Percentiles rank a stretch among this genome's conserved stretches.
phyloP scores from a whole-genome alignment of 2,797 vertebrate species.

The Microcaecilia unicolor region DNA sequence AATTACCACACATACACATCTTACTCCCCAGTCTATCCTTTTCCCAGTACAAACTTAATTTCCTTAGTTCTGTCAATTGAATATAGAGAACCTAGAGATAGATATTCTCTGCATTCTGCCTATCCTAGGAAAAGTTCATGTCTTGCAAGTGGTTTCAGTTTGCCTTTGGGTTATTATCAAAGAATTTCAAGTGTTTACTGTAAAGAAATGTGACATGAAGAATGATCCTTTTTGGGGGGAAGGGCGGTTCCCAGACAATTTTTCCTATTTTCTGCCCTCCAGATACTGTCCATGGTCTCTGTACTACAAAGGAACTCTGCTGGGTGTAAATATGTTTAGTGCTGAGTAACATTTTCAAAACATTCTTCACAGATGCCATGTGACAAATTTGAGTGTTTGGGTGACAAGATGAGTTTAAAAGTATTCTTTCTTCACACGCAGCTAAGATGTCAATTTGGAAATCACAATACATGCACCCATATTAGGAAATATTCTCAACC shows the following conservation, averaged over 20 bases:
- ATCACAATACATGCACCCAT: too few species aligned
- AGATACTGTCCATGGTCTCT: conserved; percentile 2
- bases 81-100: too few species aligned
- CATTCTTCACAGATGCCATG: too few species aligned
- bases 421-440: too few species aligned
- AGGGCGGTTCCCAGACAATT: conserved; percentile 22
- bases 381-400: too few species aligned
- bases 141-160: conserved; percentile 18
- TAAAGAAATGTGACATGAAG: conserved; percentile 38
- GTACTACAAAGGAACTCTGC: neutral
- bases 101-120: neutral
- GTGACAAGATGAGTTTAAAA: too few species aligned
- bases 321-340: conserved; percentile 8
- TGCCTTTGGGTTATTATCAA: conserved; percentile 7
- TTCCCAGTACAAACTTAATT: too few species aligned
- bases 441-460: too few species aligned
- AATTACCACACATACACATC: too few species aligned
- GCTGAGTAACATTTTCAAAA: conserved; percentile 20
- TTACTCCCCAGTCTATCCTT: too few species aligned
- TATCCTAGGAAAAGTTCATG: conserved; percentile 4
- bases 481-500: too few species aligned
- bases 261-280: conserved; percentile 2
- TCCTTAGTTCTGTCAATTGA: too few species aligned
- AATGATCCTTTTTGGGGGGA: conserved; percentile 2
- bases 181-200: conserved; percentile 34